These are phyloP conservation scores for Lerema accius DNA, from an alignment of 1,140 invertebrate genomes.

Conservation along the genomic window DNA sequence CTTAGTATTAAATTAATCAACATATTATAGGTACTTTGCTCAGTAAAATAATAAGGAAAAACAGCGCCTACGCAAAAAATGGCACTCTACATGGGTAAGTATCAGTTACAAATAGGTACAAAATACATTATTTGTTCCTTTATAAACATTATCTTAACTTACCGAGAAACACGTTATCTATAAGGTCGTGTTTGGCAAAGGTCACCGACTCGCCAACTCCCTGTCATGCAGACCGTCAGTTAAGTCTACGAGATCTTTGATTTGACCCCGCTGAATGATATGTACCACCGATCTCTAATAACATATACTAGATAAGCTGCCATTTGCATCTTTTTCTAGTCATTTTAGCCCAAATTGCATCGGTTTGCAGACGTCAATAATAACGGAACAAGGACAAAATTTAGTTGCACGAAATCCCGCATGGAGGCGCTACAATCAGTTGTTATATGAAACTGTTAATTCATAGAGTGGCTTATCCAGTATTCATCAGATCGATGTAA, in stretches of 20 bases:
- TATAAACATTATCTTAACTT: constrained; percentile 33
- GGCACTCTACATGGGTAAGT: too few relatives aligned
- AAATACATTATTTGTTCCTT: constrained; percentile 10
- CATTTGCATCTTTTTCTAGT: too few relatives aligned
- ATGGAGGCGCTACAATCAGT: not conserved
- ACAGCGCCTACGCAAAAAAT: too few relatives aligned
- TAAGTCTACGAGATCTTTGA: constrained; percentile 39
- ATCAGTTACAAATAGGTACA: not conserved
- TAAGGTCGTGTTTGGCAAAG: constrained; percentile 57
- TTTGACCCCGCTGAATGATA: constrained; percentile 33
- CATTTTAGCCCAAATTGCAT: too few relatives aligned
- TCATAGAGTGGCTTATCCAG: not conserved
- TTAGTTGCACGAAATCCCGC: not conserved
- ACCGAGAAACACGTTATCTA: constrained; percentile 45
- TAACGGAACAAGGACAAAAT: not conserved
- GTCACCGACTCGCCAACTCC: constrained; percentile 42
- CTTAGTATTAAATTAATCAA: too few relatives aligned
- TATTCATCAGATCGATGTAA: not conserved
- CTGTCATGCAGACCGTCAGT: constrained; percentile 21
- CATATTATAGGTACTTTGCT: too few relatives aligned
- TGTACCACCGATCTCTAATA: constrained; percentile 1
- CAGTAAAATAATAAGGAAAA: constrained; percentile 1
- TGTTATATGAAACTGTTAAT: not conserved
- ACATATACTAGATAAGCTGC: not conserved
- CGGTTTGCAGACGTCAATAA: too few relatives aligned